phyloP scores from a whole-genome alignment of 2,797 vertebrate genomes.

The Darevskia mixta region DNA sequence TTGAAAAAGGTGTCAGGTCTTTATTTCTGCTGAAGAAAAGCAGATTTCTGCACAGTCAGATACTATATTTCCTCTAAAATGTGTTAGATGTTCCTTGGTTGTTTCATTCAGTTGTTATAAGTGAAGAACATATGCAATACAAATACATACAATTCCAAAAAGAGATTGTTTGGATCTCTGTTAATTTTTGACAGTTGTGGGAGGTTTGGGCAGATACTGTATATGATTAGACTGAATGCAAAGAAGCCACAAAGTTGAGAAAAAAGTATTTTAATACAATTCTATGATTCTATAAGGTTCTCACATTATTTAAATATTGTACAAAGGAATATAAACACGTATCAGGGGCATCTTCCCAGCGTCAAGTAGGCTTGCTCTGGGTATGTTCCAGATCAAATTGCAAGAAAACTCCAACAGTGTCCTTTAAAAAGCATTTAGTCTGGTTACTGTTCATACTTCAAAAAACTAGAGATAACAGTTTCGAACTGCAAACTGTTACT shows the following conservation, averaged over 20 bases:
- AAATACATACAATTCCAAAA: background rate
- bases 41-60: background rate
- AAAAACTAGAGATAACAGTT: background rate
- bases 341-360: no score
- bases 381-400: background rate
- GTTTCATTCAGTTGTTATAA: background rate
- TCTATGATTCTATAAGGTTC: no score
- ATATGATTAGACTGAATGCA: background rate
- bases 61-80: background rate
- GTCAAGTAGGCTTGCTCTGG: no score
- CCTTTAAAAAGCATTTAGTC: background rate
- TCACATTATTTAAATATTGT: background rate
- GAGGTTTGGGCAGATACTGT: background rate
- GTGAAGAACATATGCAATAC: background rate
- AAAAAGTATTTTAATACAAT: fast-evolving
- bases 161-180: background rate
- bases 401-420: background rate
- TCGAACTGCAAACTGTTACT: no score
- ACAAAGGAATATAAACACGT: background rate
- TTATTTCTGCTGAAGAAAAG: background rate
- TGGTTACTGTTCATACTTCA: background rate
- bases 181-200: background rate
- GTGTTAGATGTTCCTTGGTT: background rate
- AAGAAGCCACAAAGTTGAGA: background rate
- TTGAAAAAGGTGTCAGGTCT: background rate